Evolutionary conservation across 2,888 invertebrate genomes (phyloP).

Genomic region (Blera fallax): DNA sequence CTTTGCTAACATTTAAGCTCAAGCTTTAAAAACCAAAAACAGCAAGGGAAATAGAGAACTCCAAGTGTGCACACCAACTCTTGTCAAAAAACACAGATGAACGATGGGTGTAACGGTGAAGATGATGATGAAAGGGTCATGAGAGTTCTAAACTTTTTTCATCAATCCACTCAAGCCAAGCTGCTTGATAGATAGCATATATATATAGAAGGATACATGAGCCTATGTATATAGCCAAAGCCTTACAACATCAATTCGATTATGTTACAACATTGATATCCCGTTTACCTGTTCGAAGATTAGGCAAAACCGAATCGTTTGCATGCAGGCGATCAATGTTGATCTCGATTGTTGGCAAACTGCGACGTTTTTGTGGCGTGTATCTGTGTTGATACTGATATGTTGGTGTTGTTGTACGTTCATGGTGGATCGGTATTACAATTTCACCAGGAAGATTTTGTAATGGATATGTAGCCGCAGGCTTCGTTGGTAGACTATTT

Average conservation of each 20-base stretch:
- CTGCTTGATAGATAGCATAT: not conserved
- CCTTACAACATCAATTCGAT: slow-evolving; percentile 48
- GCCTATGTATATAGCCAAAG: slow-evolving; percentile 5
- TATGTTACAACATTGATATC: slow-evolving; percentile 46
- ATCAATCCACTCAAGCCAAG: not conserved
- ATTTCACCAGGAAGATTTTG: slow-evolving; percentile 84
- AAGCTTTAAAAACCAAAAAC: not conserved
- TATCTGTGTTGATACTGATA: slow-evolving; percentile 58
- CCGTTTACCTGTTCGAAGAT: slow-evolving; percentile 72
- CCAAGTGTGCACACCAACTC: not conserved
- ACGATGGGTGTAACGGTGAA: not conserved
- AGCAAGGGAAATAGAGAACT: not conserved
- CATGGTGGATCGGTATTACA: slow-evolving; percentile 87
- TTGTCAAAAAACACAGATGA: not conserved
- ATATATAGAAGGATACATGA: not conserved
- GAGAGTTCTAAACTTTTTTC: not conserved
- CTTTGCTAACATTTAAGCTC: not conserved
- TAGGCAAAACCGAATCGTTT: slow-evolving; percentile 74
- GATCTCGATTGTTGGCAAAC: slow-evolving; percentile 80
- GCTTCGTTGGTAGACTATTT: slow-evolving; percentile 50
- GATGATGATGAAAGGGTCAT: not conserved
- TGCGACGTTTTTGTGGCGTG: slow-evolving; percentile 80
- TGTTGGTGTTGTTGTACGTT: slow-evolving; percentile 80
- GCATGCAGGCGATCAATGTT: slow-evolving; percentile 80
- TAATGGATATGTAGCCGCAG: slow-evolving; percentile 78